phyloP scores from a whole-genome alignment of 2,888 invertebrate species.

The Harpalus rufipes region DNA sequence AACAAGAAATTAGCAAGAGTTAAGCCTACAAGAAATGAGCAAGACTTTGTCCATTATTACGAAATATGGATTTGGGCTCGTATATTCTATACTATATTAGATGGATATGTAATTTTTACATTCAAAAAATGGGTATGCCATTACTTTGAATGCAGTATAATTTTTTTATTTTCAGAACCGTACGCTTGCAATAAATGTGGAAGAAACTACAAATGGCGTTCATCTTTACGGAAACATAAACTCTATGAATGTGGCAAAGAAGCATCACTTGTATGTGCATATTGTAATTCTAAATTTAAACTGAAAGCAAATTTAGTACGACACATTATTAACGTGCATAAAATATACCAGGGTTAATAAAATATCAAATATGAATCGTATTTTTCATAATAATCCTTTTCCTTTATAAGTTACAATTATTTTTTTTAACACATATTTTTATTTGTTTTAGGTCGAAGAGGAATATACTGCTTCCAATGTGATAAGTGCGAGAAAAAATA shows the following conservation, averaged over 20 bases:
- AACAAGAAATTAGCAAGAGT: too few relatives aligned
- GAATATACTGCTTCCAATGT: neutral
- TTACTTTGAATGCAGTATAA: too few relatives aligned
- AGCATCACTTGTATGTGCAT: constrained; percentile 85
- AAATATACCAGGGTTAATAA: neutral
- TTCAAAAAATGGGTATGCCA: too few relatives aligned
- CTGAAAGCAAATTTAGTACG: constrained; percentile 70
- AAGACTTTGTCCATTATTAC: too few relatives aligned
- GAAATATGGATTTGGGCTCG: too few relatives aligned
- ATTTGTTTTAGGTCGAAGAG: neutral
- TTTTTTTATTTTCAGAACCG: constrained; percentile 43
- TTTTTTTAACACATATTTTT: neutral
- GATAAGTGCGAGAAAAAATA: neutral
- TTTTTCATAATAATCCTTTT: too few relatives aligned
- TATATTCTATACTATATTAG: too few relatives aligned
- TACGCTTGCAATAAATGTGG: constrained; percentile 70
- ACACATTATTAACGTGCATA: constrained; percentile 41
- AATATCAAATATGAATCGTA: too few relatives aligned
- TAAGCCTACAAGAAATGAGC: too few relatives aligned
- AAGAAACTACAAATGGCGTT: constrained; percentile 71
- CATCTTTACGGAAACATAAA: constrained; percentile 71
- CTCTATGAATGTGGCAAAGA: constrained; percentile 82
- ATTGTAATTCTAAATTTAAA: constrained; percentile 85
- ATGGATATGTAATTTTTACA: too few relatives aligned
- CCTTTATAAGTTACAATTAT: neutral